These are phyloP conservation scores for Lamellibrachia satsuma DNA, from an alignment of 2,888 invertebrate species.

Conservation along the genomic window DNA sequence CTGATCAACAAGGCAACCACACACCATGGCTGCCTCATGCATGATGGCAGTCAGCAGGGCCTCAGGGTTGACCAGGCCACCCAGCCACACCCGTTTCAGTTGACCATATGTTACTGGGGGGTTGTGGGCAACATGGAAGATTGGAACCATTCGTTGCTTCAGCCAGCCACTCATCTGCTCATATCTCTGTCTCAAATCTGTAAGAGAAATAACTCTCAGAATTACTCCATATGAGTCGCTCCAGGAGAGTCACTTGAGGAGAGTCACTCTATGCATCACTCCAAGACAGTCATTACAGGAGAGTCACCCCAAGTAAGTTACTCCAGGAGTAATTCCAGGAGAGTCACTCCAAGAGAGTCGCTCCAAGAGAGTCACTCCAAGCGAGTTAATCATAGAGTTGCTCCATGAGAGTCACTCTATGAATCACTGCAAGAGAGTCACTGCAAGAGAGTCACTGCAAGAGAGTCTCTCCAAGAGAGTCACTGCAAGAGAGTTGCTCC, in stretches of 20 bases:
- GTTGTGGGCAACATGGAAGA: slow-evolving; percentile 41
- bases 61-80: slow-evolving; percentile 61
- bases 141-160: slow-evolving; percentile 58
- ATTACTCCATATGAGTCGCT: neutral
- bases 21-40: slow-evolving; percentile 61
- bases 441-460: too few relatives aligned
- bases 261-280: neutral
- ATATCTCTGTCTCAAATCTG: slow-evolving; percentile 57
- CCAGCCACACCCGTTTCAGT: slow-evolving; percentile 59
- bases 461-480: too few relatives aligned
- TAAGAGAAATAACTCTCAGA: neutral
- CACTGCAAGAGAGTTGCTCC: too few relatives aligned
- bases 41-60: slow-evolving; percentile 56
- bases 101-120: slow-evolving; percentile 50
- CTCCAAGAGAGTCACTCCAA: neutral
- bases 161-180: slow-evolving; percentile 58
- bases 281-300: neutral
- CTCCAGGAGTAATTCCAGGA: too few relatives aligned
- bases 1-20: slow-evolving; percentile 52
- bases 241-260: neutral
- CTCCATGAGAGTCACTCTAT: too few relatives aligned
- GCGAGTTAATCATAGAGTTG: too few relatives aligned
- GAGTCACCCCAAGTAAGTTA: neutral
- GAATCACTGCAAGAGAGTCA: too few relatives aligned
- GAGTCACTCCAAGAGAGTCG: neutral